phyloP scores from a whole-genome alignment of 2,797 vertebrate genomes.

The Poecilia gillii region DNA sequence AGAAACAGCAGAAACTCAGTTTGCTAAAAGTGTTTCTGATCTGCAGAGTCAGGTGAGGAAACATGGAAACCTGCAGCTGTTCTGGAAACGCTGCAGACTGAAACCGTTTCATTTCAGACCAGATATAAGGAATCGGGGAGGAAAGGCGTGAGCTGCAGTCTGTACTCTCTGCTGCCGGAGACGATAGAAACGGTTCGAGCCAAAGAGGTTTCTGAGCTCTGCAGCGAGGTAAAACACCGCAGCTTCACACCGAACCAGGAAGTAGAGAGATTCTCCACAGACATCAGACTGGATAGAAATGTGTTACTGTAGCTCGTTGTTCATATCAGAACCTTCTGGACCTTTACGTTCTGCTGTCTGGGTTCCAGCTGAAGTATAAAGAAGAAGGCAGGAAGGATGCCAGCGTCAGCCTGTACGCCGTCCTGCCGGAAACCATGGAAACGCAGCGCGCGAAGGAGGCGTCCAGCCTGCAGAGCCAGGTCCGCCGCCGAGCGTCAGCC shows the following conservation, averaged over 20 bases:
- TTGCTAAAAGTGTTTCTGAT: conserved; percentile 42
- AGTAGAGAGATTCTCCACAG: too few relatives aligned
- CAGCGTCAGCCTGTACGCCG: conserved; percentile 65
- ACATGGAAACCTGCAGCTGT: not conserved
- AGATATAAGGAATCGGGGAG: conserved; percentile 68
- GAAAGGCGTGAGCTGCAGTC: conserved; percentile 37
- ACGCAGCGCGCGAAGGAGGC: conserved; percentile 62
- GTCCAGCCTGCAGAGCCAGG: conserved; percentile 67
- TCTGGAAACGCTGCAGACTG: too few relatives aligned
- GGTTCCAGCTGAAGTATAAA: conserved; percentile 87
- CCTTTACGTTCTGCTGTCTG: not conserved
- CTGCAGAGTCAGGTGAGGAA: conserved; percentile 73
- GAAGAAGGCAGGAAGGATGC: conserved; percentile 79
- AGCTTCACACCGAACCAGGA: not conserved
- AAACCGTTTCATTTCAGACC: conserved; percentile 26
- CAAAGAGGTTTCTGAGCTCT: conserved; percentile 70
- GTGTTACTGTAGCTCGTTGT: not conserved
- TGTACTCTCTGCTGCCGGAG: conserved; percentile 72
- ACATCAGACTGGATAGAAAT: not conserved
- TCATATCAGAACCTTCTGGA: not conserved
- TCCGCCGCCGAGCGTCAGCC: conserved; percentile 8
- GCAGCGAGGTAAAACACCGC: conserved; percentile 83
- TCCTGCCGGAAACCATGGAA: conserved; percentile 67
- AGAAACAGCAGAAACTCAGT: conserved; percentile 85
- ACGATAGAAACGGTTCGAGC: conserved; percentile 74